Conservation (phyloP, 2,888 invertebrate species). For the Graphium colonna region DNA sequence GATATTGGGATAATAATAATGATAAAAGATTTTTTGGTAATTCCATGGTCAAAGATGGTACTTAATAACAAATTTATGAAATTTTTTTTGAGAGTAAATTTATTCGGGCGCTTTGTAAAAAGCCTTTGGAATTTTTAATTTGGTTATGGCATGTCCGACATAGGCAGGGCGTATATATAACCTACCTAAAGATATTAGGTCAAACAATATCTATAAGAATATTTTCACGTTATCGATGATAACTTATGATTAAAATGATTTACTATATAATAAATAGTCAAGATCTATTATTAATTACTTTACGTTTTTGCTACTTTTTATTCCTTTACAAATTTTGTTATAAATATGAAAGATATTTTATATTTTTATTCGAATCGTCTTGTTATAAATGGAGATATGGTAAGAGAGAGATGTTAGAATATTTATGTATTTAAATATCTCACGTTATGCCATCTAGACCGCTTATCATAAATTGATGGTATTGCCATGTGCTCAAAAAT, state of each 20-base stretch:
- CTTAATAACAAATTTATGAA: conserved; percentile 12
- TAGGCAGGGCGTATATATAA: conserved; percentile 52
- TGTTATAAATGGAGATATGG: background rate
- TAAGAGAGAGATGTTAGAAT: background rate
- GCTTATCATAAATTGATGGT: conserved; percentile 15
- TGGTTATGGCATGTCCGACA: conserved; percentile 53
- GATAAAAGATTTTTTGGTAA: background rate
- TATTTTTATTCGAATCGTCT: background rate
- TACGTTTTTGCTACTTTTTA: background rate
- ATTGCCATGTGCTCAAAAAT: background rate
- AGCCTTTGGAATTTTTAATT: conserved; percentile 63
- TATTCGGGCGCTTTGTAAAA: conserved; percentile 16
- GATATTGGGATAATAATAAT: too few relatives aligned
- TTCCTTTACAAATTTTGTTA: background rate
- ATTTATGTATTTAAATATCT: conserved; percentile 9
- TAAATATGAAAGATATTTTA: background rate
- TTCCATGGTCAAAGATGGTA: background rate
- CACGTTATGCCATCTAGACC: background rate
- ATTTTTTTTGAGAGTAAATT: conserved; percentile 6
- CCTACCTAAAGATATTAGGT: conserved; percentile 48
- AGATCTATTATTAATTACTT: too few relatives aligned
- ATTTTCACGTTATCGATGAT: conserved; percentile 35
- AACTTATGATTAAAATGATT: too few relatives aligned
- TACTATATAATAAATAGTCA: too few relatives aligned
- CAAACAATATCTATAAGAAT: conserved; percentile 51